Evolutionary conservation across 2,113 vertebrate species (phyloP).

Genomic region (Phodopus roborovskii): DNA sequence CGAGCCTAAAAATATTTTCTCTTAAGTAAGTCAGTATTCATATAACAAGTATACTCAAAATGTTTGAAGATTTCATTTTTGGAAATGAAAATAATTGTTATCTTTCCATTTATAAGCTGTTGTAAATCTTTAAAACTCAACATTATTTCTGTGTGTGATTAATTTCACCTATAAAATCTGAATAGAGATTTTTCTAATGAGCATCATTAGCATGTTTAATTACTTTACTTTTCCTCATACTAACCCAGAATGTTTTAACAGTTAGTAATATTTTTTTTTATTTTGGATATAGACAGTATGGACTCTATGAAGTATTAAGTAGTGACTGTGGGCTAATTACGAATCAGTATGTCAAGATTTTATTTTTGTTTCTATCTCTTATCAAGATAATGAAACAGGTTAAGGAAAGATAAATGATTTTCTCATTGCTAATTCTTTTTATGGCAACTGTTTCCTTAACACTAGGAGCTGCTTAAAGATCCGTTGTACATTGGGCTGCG

Average conservation of each 20-base stretch:
- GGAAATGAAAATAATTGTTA: not conserved
- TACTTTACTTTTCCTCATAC: not conserved
- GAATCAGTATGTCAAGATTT: constrained; percentile 58
- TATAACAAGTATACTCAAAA: constrained; percentile 22
- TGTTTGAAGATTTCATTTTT: constrained; percentile 34
- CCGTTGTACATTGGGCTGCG: constrained; percentile 96
- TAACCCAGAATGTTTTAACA: constrained; percentile 59
- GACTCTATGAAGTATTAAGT: not conserved
- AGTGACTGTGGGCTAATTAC: constrained; percentile 63
- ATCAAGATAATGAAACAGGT: constrained; percentile 14
- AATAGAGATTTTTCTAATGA: constrained; percentile 31
- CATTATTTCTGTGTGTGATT: constrained; percentile 9
- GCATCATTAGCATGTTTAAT: not conserved
- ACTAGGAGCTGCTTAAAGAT: constrained; percentile 93
- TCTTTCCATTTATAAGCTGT: constrained; percentile 29
- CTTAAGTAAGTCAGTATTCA: not conserved
- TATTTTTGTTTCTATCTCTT: constrained; percentile 43
- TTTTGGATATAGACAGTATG: constrained; percentile 22
- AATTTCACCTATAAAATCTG: constrained; percentile 27
- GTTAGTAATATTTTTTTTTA: constrained; percentile 69
- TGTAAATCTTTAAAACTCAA: constrained; percentile 20
- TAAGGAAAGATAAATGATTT: not conserved
- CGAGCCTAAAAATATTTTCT: not conserved
- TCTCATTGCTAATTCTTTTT: not conserved
- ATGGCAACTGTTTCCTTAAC: constrained; percentile 51